Conservation (phyloP, 2,113 vertebrate genomes). For the Pelmatolapia mariae region DNA sequence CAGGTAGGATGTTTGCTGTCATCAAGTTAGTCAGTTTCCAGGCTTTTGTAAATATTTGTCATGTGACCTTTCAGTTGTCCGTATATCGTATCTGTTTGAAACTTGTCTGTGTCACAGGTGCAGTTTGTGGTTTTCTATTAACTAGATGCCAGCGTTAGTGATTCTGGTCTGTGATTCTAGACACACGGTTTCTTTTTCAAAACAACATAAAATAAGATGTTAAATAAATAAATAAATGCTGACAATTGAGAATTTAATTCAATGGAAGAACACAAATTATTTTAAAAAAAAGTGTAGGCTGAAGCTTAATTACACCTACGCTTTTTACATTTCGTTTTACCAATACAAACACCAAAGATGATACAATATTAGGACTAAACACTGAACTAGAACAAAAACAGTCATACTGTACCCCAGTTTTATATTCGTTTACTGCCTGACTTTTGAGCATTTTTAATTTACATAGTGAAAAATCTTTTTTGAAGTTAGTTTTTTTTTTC, state of each 20-base stretch:
- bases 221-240: not conserved
- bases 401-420: not conserved
- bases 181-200: not conserved
- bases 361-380: not conserved
- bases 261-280: not conserved
- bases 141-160: not conserved
- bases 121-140: not conserved
- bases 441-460: not conserved
- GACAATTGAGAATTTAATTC: not conserved
- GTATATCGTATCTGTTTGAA: not conserved
- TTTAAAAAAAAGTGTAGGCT: not conserved
- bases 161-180: not conserved
- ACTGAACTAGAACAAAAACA: not conserved
- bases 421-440: not conserved
- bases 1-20: constrained; percentile 70
- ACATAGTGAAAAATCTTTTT: not conserved
- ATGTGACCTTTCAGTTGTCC: not conserved
- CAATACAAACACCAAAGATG: not conserved
- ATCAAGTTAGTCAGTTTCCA: not conserved
- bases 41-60: not conserved
- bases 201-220: not conserved
- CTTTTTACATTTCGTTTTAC: not conserved
- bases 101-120: not conserved
- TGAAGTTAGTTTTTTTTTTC: not conserved
- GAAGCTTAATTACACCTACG: not conserved